Conservation (phyloP, 2,797 vertebrate species). For the Xerus rutilus region DNA sequence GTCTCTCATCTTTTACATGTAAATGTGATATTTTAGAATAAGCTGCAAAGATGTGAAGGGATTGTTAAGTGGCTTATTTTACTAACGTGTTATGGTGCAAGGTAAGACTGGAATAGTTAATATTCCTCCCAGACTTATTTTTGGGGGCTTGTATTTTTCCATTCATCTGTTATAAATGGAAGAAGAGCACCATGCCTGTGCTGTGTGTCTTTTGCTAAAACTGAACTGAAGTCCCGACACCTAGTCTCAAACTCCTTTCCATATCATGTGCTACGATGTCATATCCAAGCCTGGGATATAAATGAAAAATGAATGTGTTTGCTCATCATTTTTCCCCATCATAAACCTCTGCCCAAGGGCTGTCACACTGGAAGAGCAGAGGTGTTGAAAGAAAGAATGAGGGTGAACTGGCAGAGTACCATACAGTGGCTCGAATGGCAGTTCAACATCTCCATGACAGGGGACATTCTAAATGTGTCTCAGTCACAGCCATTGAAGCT, state of each 20-base stretch:
- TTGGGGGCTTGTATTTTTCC: neutral
- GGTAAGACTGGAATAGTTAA: neutral
- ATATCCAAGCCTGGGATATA: constrained; percentile 1
- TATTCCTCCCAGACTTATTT: neutral
- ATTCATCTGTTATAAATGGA: neutral
- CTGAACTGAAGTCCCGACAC: neutral
- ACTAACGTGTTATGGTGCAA: neutral
- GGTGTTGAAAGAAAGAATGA: constrained; percentile 67
- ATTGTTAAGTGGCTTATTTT: neutral
- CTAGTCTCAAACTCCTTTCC: neutral
- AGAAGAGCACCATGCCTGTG: neutral
- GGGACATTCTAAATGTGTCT: constrained; percentile 58
- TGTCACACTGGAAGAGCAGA: constrained; percentile 19
- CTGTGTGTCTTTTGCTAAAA: neutral
- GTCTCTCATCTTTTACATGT: neutral
- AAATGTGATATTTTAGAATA: neutral
- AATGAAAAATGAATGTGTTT: constrained; percentile 68
- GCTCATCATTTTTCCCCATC: constrained; percentile 36
- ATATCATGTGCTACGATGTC: neutral
- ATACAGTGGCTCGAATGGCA: constrained; percentile 45
- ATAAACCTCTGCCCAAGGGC: neutral
- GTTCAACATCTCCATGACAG: neutral
- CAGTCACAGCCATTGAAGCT: neutral
- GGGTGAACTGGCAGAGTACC: constrained; percentile 55
- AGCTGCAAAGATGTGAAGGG: neutral